Evolutionary conservation across 2,113 vertebrate species (phyloP).

Genomic region (Phylloscopus trochiloides): DNA sequence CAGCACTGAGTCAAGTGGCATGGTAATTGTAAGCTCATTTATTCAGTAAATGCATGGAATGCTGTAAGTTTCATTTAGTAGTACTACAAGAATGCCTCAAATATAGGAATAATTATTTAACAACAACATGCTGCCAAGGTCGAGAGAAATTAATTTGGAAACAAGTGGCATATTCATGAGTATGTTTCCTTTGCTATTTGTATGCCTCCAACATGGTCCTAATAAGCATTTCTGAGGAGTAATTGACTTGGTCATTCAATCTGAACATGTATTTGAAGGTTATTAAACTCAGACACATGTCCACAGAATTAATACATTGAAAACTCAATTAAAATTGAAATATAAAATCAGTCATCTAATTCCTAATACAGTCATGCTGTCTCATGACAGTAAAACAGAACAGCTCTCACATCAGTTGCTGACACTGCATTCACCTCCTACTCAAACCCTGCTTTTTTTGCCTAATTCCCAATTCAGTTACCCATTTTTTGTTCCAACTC

Average conservation of each 20-base stretch:
- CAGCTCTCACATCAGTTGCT: background rate
- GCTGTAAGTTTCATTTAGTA: background rate
- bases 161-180: slow-evolving; percentile 60
- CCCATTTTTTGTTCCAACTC: background rate
- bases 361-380: slow-evolving; percentile 12
- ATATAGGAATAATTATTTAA: slow-evolving; percentile 52
- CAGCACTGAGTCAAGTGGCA: background rate
- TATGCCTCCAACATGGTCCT: slow-evolving; percentile 46
- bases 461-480: background rate
- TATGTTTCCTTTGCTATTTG: slow-evolving; percentile 42
- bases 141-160: slow-evolving; percentile 64
- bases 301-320: slow-evolving; percentile 65
- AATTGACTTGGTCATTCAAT: slow-evolving; percentile 71
- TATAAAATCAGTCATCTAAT: slow-evolving; percentile 40
- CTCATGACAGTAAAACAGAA: slow-evolving; percentile 42
- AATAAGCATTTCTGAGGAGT: slow-evolving; percentile 67
- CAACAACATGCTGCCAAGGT: slow-evolving; percentile 31
- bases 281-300: slow-evolving; percentile 64
- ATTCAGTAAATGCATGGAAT: background rate
- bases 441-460: background rate
- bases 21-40: background rate
- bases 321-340: slow-evolving; percentile 69
- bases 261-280: slow-evolving; percentile 62
- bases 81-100: slow-evolving; percentile 11
- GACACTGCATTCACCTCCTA: background rate